Evolutionary conservation across 1,140 invertebrate species (phyloP), one percentile per base, ranked within the genome.

Genomic region (Panagrolaimus sp.): DNA sequence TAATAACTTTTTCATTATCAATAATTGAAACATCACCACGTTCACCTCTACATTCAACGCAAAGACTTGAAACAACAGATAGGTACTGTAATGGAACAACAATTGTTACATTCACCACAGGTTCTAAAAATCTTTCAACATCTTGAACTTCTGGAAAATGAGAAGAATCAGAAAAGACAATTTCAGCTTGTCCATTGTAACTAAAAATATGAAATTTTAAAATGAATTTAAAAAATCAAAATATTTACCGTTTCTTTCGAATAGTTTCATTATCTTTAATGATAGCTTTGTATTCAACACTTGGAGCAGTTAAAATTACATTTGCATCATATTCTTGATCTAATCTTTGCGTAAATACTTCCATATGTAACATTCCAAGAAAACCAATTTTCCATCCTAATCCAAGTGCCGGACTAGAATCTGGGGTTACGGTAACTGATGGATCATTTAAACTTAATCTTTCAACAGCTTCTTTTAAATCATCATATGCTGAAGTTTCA

Each of bases 371-470:
- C 4, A 97, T 85, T 0, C 95, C 95, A 6, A 97, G 85, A 84
- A 97, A 98, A 6, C 94, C 94, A 8, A 85, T 70, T 46, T 83
- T 71, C 90, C 91, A 98, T 45, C 94, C 95, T 83, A 92, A 90
- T 14, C 96, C 96, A 58, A 98, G 85, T 4, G 93, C 93, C 69
- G 91, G 89, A 87, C 93, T 94, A 1, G 89, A 89, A 84, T 96
- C 93, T 26, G 88, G 77, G 63, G 85, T 85, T 0, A 94, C 84
- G 21, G 87, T 88, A 2, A 98, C 93, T 78, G 91, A 93, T 62
- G 91, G 90, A 86, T 98, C 96, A 86, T 97, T 98, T n/a, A 98
- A 85, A 24, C 88, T 87, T 58, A 98, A 86, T 85, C 93, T 93
- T 66, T 94, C 91, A 58, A 98, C 89, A 44, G 95, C 92, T 81